Conservation (phyloP, 1,140 invertebrate species). For the Heliconius eleuchia region DNA sequence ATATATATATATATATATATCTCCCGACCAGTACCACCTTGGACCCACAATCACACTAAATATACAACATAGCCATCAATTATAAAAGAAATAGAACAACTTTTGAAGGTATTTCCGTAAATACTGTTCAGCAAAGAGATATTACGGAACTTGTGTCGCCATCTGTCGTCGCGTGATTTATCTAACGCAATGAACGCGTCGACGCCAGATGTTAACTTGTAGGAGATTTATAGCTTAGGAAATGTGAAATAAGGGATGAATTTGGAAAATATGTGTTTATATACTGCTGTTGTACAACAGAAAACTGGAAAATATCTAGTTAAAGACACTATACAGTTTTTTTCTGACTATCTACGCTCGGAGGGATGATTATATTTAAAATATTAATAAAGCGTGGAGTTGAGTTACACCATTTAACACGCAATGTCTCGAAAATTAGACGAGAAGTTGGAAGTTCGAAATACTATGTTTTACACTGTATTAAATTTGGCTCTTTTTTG, state of each 20-base stretch:
- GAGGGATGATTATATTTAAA: no score
- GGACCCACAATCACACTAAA: no score
- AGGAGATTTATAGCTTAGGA: not conserved
- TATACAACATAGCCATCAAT: not conserved
- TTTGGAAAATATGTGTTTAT: not conserved
- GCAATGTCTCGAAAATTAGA: not conserved
- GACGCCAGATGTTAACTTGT: conserved; percentile 13
- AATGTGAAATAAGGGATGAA: not conserved
- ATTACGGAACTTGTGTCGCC: conserved; percentile 66
- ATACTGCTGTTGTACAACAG: not conserved
- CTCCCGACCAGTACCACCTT: no score
- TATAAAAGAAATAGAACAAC: not conserved
- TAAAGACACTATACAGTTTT: no score
- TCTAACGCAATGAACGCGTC: conserved; percentile 52
- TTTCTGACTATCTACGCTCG: no score
- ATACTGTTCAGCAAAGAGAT: conserved; percentile 58
- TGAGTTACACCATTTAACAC: not conserved
- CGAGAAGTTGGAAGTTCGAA: no score
- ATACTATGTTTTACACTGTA: no score
- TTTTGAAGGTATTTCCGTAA: conserved; percentile 51
- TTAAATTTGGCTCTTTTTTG: no score
- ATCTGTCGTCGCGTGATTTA: conserved; percentile 72
- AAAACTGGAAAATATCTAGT: no score
- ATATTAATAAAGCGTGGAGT: no score
- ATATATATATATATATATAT: no score